phyloP scores from a whole-genome alignment of 2,113 vertebrate species.

The Tricholaema leucomelas region DNA sequence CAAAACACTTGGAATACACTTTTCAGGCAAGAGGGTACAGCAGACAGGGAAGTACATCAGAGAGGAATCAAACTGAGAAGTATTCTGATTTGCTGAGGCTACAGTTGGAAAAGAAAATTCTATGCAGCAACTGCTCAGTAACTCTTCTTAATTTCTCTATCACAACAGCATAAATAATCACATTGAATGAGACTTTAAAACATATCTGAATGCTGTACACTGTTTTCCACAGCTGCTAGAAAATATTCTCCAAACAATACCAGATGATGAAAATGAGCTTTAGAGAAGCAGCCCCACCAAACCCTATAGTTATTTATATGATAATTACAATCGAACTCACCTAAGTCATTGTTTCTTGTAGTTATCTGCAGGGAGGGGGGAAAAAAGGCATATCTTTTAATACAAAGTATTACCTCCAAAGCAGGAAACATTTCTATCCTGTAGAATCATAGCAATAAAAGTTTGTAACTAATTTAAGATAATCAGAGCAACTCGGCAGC shows the following conservation, averaged over 20 bases:
- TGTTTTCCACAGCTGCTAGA: background rate
- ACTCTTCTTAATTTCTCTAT: background rate
- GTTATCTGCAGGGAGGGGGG: background rate
- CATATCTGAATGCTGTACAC: background rate
- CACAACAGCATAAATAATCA: background rate
- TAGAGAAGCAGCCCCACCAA: background rate
- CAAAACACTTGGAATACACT: background rate
- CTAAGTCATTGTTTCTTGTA: constrained; percentile 34
- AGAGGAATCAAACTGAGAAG: background rate
- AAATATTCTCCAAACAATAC: background rate
- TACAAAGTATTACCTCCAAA: background rate
- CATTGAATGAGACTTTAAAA: background rate
- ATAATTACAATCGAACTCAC: constrained; percentile 51
- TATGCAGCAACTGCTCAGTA: background rate
- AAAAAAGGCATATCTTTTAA: background rate
- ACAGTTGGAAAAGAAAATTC: background rate
- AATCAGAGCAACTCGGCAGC: background rate
- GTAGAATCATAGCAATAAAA: background rate
- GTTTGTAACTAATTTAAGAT: background rate
- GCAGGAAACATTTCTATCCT: background rate
- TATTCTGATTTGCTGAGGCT: background rate
- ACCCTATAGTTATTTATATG: background rate
- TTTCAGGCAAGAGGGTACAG: background rate
- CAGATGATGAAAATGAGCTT: background rate
- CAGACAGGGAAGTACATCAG: background rate